Evolutionary conservation across 2,797 vertebrate genomes (phyloP).

Genomic region (Onychomys leucogaster): DNA sequence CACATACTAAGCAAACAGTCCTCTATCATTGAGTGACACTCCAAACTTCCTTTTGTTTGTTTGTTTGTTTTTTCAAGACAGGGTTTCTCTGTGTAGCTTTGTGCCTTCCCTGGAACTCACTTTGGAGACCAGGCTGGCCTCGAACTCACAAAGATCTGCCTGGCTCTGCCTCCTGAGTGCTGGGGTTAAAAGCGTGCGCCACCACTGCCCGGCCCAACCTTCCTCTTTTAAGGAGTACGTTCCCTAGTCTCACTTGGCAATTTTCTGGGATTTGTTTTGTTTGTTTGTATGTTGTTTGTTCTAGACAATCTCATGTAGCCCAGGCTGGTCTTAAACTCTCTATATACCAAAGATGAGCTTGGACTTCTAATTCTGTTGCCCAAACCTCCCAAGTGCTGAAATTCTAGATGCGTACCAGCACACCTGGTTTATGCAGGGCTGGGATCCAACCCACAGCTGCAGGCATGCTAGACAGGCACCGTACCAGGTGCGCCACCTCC

Average conservation of each 20-base stretch:
- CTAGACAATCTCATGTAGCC: neutral
- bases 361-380: neutral
- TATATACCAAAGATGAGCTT: neutral
- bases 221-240: neutral
- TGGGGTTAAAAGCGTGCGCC: too few relatives aligned
- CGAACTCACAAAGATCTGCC: too few relatives aligned
- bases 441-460: neutral
- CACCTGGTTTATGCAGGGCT: neutral
- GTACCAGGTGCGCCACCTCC: too few relatives aligned
- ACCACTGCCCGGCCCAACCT: too few relatives aligned
- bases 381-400: neutral
- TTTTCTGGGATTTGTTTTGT: neutral
- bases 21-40: neutral
- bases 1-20: neutral
- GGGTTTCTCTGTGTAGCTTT: too few relatives aligned
- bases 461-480: too few relatives aligned
- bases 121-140: too few relatives aligned
- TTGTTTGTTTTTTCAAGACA: too few relatives aligned
- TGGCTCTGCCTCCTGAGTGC: too few relatives aligned
- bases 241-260: neutral
- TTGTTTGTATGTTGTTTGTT: neutral
- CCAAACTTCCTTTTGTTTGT: too few relatives aligned
- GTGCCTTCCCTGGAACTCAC: too few relatives aligned
- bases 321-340: neutral
- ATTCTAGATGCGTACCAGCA: neutral